phyloP scores from a whole-genome alignment of 2,797 vertebrate species.

The Gobio occitaniae region DNA sequence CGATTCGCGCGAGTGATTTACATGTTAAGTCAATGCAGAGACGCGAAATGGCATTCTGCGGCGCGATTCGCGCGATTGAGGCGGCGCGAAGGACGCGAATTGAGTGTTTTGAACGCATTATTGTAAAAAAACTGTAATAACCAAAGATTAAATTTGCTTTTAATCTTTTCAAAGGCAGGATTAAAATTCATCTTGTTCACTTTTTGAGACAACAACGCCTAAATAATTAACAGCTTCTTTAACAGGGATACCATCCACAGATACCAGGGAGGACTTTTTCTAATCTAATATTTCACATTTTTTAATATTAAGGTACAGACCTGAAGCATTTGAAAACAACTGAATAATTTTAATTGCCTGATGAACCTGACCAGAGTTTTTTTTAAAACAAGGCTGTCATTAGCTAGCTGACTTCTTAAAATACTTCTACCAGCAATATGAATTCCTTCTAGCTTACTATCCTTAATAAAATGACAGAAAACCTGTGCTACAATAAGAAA shows the following conservation, averaged over 20 bases:
- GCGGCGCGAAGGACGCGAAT: too few species aligned
- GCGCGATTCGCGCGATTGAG: too few species aligned
- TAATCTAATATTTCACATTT: conserved; percentile 41
- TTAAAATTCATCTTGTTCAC: conserved; percentile 15
- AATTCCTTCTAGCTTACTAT: conserved; percentile 23
- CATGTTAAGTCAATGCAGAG: too few species aligned
- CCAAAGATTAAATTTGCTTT: conserved; percentile 15
- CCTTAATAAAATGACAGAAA: conserved; percentile 1
- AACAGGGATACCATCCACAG: conserved; percentile 26
- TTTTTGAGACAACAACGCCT: conserved; percentile 18
- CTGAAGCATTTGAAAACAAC: conserved; percentile 10
- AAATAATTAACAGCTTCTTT: conserved; percentile 36
- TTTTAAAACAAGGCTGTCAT: not conserved
- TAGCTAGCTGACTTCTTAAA: too few species aligned
- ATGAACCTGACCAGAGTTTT: not conserved
- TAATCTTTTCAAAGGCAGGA: not conserved
- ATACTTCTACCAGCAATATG: not conserved
- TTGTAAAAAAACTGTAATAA: not conserved
- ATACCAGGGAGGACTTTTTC: not conserved
- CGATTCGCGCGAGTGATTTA: too few species aligned
- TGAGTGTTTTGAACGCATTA: too few species aligned
- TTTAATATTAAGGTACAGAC: conserved; percentile 34
- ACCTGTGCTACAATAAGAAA: conserved; percentile 18
- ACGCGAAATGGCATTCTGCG: too few species aligned
- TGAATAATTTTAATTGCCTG: not conserved